These are phyloP conservation scores for Paramuricea clavata DNA, from an alignment of 92 coral and sea anemone genomes.

Conservation along the genomic window DNA sequence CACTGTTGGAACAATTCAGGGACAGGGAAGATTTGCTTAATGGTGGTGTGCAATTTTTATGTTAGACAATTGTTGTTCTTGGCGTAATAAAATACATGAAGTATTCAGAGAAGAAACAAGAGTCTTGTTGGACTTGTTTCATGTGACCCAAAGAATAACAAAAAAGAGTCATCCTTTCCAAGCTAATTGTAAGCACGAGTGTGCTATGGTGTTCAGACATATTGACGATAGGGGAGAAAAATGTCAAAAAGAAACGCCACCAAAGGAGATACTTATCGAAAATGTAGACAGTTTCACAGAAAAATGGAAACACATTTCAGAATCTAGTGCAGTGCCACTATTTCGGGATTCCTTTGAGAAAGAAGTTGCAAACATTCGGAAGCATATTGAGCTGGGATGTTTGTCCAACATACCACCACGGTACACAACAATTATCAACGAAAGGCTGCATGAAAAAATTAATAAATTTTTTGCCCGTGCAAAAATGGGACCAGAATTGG, in stretches of 20 bases:
- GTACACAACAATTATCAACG: constrained; percentile 59
- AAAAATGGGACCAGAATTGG: constrained; percentile 72
- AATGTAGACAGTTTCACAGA: constrained; percentile 46
- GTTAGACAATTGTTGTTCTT: too few relatives aligned
- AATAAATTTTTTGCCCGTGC: constrained; percentile 72
- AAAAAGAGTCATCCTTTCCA: constrained; percentile 53
- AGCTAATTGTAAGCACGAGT: constrained; percentile 45
- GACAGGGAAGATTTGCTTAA: too few relatives aligned
- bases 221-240: constrained; percentile 63
- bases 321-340: constrained; percentile 20
- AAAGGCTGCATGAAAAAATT: constrained; percentile 64
- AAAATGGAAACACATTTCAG: constrained; percentile 62
- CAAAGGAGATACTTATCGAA: constrained; percentile 39
- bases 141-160: constrained; percentile 68
- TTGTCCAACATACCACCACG: constrained; percentile 66
- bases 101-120: too few relatives aligned
- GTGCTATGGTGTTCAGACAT: constrained; percentile 52
- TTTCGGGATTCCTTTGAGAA: constrained; percentile 54
- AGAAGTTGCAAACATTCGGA: constrained; percentile 38
- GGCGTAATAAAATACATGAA: too few relatives aligned
- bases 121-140: too few relatives aligned
- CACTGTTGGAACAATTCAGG: too few relatives aligned
- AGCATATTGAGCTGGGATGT: constrained; percentile 61
- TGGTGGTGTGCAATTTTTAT: too few relatives aligned
- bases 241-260: too few relatives aligned